phyloP scores from a whole-genome alignment of 2,888 invertebrate species.

The Agonopterix arenella region DNA sequence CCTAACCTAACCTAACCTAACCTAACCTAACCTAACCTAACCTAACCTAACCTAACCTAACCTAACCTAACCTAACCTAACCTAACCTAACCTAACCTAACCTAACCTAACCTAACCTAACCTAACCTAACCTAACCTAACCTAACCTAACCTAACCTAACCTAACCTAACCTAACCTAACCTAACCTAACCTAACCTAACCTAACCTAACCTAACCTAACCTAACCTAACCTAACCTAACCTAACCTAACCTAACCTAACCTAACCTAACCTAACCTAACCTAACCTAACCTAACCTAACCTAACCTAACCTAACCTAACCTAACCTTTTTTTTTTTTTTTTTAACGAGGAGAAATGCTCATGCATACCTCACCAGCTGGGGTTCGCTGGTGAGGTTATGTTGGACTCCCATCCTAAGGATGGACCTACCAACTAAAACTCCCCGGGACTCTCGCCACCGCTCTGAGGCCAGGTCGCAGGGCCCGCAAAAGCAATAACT shows the following conservation, averaged over 20 bases:
- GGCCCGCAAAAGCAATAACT: too few relatives aligned
- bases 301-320: slow-evolving; percentile 11
- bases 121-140: slow-evolving; percentile 16
- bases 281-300: slow-evolving; percentile 11
- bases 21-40: slow-evolving; percentile 11
- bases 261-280: slow-evolving; percentile 15
- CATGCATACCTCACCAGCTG: slow-evolving; percentile 10
- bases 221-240: slow-evolving; percentile 8
- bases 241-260: slow-evolving; percentile 18
- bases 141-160: slow-evolving; percentile 10
- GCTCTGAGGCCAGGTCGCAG: too few relatives aligned
- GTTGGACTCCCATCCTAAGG: too few relatives aligned
- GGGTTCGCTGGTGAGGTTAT: slow-evolving; percentile 4
- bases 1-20: slow-evolving; percentile 11
- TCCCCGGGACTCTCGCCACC: too few relatives aligned
- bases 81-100: slow-evolving; percentile 15
- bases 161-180: slow-evolving; percentile 12
- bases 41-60: slow-evolving; percentile 12
- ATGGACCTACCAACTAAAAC: too few relatives aligned
- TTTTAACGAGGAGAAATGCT: slow-evolving; percentile 10
- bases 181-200: slow-evolving; percentile 12
- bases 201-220: slow-evolving; percentile 13
- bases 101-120: slow-evolving; percentile 12
- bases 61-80: slow-evolving; percentile 12
- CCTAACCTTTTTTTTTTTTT: slow-evolving; percentile 1